Conservation (phyloP, 2,113 vertebrate genomes). For the Macaca fascicularis region T2T-MFA8v1.1 NC_088386.1:126095001-126095500, state of each 20-base stretch:
- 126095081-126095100: too few relatives aligned
- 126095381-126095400: too few relatives aligned
- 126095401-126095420: too few relatives aligned
- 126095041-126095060: rapidly evolving
- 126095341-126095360: too few relatives aligned
- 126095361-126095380: too few relatives aligned
- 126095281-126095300: background rate
- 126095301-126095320: background rate
- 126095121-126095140: background rate
- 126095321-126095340: too few relatives aligned
- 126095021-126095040: background rate
- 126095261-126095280: background rate
- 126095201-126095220: background rate
- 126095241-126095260: background rate
- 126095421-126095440: too few relatives aligned
- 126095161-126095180: background rate
- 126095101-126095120: background rate
- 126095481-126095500: too few relatives aligned
- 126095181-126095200: too few relatives aligned
- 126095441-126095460: too few relatives aligned
- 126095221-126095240: background rate
- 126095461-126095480: too few relatives aligned
- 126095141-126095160: too few relatives aligned
- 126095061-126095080: background rate
- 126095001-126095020: background rate